phyloP scores from a whole-genome alignment of 2,797 vertebrate genomes.

The Eulemur mongoz region DNA sequence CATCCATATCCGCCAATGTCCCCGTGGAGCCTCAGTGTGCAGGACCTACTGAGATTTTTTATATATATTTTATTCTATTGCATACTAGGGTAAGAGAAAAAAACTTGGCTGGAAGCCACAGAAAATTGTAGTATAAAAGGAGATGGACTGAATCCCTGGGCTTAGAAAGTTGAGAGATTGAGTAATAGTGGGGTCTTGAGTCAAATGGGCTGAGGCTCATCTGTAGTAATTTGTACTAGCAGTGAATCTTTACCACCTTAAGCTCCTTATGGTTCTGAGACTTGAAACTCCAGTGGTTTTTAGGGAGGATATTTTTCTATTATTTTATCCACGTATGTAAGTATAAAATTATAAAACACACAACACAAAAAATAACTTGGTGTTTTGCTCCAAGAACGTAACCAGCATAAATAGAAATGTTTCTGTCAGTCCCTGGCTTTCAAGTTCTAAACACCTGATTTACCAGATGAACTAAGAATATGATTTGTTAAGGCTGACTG shows the following conservation, averaged over 20 bases:
- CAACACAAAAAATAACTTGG: not conserved
- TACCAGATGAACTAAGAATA: not conserved
- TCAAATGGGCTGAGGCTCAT: not conserved
- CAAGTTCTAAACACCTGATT: not conserved
- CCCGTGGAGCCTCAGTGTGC: no score
- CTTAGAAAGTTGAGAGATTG: not conserved
- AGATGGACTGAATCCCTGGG: not conserved
- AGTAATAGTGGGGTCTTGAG: not conserved
- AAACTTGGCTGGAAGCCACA: not conserved
- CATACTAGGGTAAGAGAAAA: not conserved
- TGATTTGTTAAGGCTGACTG: not conserved
- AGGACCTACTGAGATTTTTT: not conserved
- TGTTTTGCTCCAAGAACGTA: not conserved
- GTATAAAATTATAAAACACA: not conserved
- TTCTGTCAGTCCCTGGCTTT: not conserved
- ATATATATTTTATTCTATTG: not conserved
- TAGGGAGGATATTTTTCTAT: not conserved
- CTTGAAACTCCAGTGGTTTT: not conserved
- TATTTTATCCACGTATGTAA: not conserved
- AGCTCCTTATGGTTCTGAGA: not conserved
- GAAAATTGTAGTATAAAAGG: slow-evolving; percentile 2
- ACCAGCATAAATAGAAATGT: not conserved
- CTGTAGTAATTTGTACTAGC: not conserved
- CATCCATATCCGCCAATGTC: no score
- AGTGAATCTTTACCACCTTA: not conserved